phyloP scores from a whole-genome alignment of 2,888 invertebrate genomes.

The Conistra vaccinii region DNA sequence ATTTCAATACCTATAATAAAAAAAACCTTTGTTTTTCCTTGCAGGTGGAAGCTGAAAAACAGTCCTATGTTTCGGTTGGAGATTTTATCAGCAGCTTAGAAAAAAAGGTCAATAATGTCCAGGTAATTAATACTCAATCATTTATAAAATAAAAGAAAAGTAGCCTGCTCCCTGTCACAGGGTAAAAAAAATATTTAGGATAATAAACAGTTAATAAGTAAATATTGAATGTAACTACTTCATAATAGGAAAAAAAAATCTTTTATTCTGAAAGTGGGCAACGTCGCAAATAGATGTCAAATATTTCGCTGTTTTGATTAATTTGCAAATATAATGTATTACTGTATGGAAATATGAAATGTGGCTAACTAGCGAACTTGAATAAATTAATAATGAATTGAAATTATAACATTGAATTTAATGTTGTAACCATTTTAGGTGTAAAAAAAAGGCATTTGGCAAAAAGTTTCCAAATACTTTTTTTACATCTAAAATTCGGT shows the following conservation, averaged over 20 bases:
- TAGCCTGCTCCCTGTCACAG: not conserved
- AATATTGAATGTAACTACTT: not conserved
- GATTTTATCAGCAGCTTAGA: not conserved
- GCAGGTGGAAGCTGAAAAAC: slow-evolving; percentile 5
- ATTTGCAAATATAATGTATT: too few species aligned
- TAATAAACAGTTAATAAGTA: not conserved
- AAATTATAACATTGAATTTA: too few species aligned
- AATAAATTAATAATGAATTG: too few species aligned
- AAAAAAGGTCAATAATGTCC: not conserved
- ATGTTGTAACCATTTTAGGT: too few species aligned
- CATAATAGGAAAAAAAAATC: not conserved
- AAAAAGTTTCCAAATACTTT: too few species aligned
- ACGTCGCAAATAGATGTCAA: too few species aligned
- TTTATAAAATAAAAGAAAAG: not conserved
- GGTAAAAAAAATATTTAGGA: not conserved
- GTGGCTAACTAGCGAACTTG: too few species aligned
- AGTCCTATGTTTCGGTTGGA: not conserved
- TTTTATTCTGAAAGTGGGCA: too few species aligned
- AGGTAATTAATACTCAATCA: not conserved
- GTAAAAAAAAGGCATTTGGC: too few species aligned
- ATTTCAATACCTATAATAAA: not conserved
- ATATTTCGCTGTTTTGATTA: too few species aligned
- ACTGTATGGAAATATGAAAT: too few species aligned
- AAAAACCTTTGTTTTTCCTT: not conserved
- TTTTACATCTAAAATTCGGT: too few species aligned